Conservation (phyloP, 1,140 invertebrate genomes). For the Ooceraea biroi region DNA sequence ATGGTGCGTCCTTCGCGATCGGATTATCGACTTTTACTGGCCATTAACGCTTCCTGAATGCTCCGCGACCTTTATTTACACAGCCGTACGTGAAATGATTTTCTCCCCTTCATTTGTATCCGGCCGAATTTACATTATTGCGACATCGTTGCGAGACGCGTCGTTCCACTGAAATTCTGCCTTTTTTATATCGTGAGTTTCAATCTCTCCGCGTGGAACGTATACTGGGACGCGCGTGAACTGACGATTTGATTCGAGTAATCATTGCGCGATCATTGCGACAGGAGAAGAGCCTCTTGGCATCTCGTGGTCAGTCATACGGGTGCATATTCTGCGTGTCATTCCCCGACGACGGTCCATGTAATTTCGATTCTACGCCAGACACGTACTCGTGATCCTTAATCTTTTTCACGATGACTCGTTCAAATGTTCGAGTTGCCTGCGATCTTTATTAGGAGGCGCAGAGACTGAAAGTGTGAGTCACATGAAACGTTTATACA, state of each 20-base stretch:
- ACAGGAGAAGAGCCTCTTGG: neutral
- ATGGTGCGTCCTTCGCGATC: neutral
- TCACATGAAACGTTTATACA: too few relatives aligned
- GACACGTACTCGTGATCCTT: neutral
- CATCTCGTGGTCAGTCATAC: neutral
- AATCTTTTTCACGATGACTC: too few relatives aligned
- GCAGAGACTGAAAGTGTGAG: too few relatives aligned
- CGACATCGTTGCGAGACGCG: neutral
- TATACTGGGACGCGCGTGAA: neutral
- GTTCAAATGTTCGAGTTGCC: too few relatives aligned
- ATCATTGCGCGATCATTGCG: neutral
- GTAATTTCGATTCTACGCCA: neutral
- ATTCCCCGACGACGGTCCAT: too few relatives aligned
- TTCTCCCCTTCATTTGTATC: neutral
- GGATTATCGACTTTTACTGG: neutral
- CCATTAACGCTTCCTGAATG: neutral
- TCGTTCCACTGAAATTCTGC: neutral
- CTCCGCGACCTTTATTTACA: neutral
- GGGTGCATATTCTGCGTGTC: neutral
- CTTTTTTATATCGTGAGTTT: neutral
- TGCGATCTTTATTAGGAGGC: too few relatives aligned
- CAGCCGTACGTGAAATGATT: neutral
- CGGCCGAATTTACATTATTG: neutral
- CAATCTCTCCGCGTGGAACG: neutral
- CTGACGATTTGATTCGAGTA: neutral